Conservation (phyloP, 2,113 vertebrate genomes). For the Nettapus auritus region DNA sequence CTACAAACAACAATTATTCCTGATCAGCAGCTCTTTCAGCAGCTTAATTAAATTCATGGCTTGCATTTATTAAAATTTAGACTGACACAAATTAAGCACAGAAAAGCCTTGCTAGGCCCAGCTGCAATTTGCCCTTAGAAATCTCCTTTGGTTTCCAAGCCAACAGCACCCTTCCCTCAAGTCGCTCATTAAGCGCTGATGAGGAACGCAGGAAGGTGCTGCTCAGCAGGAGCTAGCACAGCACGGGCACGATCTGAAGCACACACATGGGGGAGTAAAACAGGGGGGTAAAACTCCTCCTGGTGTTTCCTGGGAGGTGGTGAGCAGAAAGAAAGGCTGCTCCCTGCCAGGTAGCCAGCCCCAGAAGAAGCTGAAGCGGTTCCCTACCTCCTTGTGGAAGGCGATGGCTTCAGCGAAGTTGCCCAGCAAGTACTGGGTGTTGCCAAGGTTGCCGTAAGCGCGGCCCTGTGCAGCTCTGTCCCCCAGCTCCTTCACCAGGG, state of each 20-base stretch:
- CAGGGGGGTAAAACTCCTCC: neutral
- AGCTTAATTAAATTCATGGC: conserved; percentile 46
- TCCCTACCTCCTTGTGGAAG: conserved; percentile 94
- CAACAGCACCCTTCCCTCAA: neutral
- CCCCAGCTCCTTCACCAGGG: conserved; percentile 93
- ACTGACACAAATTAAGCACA: conserved; percentile 40
- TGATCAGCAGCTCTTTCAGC: conserved; percentile 41
- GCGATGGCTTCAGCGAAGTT: conserved; percentile 91
- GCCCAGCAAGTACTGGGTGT: conserved; percentile 95
- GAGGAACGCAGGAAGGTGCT: neutral
- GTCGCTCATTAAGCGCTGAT: neutral
- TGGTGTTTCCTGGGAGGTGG: neutral
- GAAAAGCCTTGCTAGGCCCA: neutral
- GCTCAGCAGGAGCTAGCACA: neutral
- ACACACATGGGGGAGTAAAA: neutral
- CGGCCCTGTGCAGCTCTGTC: conserved; percentile 95
- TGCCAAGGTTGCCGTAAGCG: conserved; percentile 95
- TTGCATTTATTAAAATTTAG: conserved; percentile 45
- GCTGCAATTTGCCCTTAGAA: neutral
- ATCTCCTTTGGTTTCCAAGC: conserved; percentile 29
- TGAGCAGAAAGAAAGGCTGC: neutral
- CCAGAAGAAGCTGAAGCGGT: fast-evolving
- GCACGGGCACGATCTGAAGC: neutral
- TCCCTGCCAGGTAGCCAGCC: neutral
- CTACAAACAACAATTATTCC: conserved; percentile 26